Evolutionary conservation across 2,113 vertebrate genomes (phyloP).

Genomic region (Nettapus auritus): DNA sequence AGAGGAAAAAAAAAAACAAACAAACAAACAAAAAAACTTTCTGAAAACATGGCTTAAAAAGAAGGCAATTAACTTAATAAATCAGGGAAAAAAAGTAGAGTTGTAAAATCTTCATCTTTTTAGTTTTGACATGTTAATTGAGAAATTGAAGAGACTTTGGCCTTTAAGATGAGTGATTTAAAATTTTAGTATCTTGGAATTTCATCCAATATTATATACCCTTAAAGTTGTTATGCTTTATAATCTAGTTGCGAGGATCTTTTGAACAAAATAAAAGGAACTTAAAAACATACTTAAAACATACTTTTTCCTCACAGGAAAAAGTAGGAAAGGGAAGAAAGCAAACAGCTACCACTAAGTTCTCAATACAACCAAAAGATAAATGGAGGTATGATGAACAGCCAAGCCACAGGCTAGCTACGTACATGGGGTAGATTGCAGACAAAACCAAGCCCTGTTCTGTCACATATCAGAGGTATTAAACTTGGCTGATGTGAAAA

Average conservation of each 20-base stretch:
- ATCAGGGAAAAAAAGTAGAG: not conserved
- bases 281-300: not conserved
- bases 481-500: not conserved
- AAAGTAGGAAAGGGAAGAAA: not conserved
- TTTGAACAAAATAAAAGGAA: too few species aligned
- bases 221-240: not conserved
- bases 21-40: not conserved
- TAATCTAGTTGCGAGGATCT: too few species aligned
- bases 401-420: accelerated
- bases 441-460: not conserved
- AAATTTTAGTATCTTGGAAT: not conserved
- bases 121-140: not conserved
- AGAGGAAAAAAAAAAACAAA: too few species aligned
- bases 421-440: too few species aligned
- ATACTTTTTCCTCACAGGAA: not conserved
- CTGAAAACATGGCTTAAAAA: accelerated
- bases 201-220: not conserved
- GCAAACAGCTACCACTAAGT: not conserved
- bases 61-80: not conserved
- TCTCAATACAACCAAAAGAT: not conserved
- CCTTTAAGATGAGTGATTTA: not conserved
- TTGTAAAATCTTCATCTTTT: not conserved
- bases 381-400: not conserved
- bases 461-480: not conserved
- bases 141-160: not conserved